phyloP scores from a whole-genome alignment of 2,113 vertebrate genomes.

The Pedetes capensis region DNA sequence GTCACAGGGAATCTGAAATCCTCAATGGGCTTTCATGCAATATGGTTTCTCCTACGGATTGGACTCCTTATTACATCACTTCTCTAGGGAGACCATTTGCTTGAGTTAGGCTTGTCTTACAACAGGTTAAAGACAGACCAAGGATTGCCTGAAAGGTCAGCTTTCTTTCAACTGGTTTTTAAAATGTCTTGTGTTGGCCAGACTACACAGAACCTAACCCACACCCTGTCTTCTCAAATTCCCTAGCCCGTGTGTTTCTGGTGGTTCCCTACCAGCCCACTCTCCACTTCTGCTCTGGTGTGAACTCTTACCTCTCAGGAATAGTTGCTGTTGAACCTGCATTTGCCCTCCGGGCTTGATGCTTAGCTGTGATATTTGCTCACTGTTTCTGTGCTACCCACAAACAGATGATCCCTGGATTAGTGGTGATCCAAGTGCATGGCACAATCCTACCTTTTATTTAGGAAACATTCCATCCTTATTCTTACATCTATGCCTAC shows the following conservation, averaged over 20 bases:
- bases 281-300: background rate
- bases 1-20: background rate
- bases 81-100: background rate
- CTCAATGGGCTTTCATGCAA: background rate
- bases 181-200: background rate
- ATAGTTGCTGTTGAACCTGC: background rate
- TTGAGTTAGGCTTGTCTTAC: background rate
- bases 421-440: background rate
- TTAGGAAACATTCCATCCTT: background rate
- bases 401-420: background rate
- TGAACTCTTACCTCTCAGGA: background rate
- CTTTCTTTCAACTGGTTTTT: background rate
- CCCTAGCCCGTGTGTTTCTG: background rate
- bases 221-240: background rate
- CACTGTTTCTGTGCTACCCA: background rate
- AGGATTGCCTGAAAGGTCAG: background rate
- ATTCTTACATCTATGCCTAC: background rate
- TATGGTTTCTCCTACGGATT: background rate
- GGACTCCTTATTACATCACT: background rate
- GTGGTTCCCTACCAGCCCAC: background rate
- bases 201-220: background rate
- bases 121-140: background rate
- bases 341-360: background rate
- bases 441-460: background rate
- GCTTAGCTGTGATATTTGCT: background rate